Evolutionary conservation across 2,888 invertebrate genomes (phyloP), one percentile per base, ranked within the genome.

Genomic region (Melanotus villosus): DNA sequence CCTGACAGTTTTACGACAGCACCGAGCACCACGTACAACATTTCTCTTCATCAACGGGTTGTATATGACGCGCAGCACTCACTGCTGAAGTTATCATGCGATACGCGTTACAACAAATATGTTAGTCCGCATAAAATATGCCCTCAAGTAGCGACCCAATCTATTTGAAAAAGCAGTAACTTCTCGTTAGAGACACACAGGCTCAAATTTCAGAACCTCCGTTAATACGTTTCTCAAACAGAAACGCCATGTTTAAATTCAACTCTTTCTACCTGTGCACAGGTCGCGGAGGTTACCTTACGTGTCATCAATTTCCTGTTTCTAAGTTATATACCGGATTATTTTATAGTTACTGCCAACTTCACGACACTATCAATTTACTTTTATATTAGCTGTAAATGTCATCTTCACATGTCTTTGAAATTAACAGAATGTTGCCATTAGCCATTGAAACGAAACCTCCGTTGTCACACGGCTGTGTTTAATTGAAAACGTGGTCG

Each of bases 1-100:
- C 76, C 72, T 79, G 82, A 82, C 82, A 82, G 81, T 77, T 82
- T 82, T 82, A 82, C 80, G 80, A 77, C 79, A 75, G 76, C 76
- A 76, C 73, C 65, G 81, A 77, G 80, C 79, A 70, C 73, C 75
- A 75, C 78, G 76, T 73, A 75, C 75, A 77, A 75, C 82, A 80
- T 82, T 83, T 82, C 81, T 82, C 81, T 83, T 83, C 82, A 82
- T 83, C 82, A 81, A 68, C 72, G 75, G 50, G 67, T 76, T 71
- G 75, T 78, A 76, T 76, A 76, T 77, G 63, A 66, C 59, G 47
- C 64, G 45, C 59, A 63, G 73, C 65, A 68, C 64, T 70, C 62
- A 63, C 65, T 45, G 38, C 41, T 63, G 26, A 62, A 65, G 43
- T 70, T 70, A 62, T 66, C 66, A 45, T 58, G 47, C 62, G 59